phyloP scores from a whole-genome alignment of 1,140 invertebrate genomes.

The Aradophagus sp. region DNA sequence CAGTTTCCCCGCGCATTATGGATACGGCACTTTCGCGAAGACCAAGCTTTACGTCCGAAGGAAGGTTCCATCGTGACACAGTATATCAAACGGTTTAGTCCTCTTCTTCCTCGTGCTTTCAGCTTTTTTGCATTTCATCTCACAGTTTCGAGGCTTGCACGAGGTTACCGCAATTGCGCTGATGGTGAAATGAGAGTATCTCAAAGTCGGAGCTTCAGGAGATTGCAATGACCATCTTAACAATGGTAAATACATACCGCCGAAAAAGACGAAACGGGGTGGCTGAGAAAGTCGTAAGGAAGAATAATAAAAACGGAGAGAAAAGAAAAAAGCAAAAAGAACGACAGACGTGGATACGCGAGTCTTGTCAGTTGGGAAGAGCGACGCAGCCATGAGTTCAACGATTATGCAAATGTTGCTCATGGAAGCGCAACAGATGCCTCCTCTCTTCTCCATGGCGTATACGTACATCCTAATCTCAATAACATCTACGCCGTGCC shows the following conservation, averaged over 20 bases:
- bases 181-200: slow-evolving; percentile 40
- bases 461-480: slow-evolving; percentile 60
- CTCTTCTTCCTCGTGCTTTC: slow-evolving; percentile 1
- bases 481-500: slow-evolving; percentile 57
- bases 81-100: too few species aligned
- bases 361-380: slow-evolving; percentile 47
- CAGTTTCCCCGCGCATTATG: slow-evolving; percentile 1
- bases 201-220: slow-evolving; percentile 28
- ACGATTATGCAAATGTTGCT: slow-evolving; percentile 74
- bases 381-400: slow-evolving; percentile 50
- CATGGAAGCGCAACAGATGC: slow-evolving; percentile 73
- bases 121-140: slow-evolving; percentile 3
- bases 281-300: slow-evolving; percentile 13
- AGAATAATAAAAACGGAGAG: slow-evolving; percentile 33
- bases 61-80: too few species aligned
- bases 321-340: slow-evolving; percentile 34
- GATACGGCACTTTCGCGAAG: background rate
- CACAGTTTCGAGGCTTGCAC: slow-evolving; percentile 12
- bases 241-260: slow-evolving; percentile 47
- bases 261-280: background rate
- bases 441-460: slow-evolving; percentile 55
- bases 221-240: slow-evolving; percentile 51
- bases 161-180: slow-evolving; percentile 37
- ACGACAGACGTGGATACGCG: slow-evolving; percentile 52
- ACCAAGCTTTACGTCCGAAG: slow-evolving; percentile 2